phyloP scores from a whole-genome alignment of 2,797 vertebrate genomes.

The Coracias cyanogaster region DNA sequence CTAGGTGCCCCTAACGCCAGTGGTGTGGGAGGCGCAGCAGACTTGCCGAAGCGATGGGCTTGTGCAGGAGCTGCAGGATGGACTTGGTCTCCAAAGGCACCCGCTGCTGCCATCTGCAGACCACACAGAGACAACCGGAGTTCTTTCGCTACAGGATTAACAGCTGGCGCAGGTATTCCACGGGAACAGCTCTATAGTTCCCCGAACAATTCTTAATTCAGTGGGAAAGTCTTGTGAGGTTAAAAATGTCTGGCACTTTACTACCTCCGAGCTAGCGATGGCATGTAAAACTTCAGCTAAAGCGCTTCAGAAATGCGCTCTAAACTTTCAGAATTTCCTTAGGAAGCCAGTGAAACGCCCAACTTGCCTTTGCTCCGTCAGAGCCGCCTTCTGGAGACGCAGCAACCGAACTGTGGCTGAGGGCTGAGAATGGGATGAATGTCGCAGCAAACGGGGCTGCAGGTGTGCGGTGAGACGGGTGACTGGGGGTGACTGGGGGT shows the following conservation, averaged over 20 bases:
- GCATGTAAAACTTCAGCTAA: neutral
- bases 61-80: neutral
- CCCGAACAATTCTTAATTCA: neutral
- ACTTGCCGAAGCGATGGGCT: neutral
- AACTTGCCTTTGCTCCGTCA: neutral
- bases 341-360: neutral
- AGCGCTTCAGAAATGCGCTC: neutral
- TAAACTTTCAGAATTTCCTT: neutral
- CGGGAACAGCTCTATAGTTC: neutral
- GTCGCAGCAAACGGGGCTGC: neutral
- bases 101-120: conserved; percentile 59
- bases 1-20: neutral
- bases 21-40: neutral
- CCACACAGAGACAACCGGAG: neutral
- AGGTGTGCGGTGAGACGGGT: no score
- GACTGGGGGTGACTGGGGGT: no score
- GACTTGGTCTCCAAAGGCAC: neutral
- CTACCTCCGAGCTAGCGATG: neutral
- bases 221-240: neutral
- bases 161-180: no score
- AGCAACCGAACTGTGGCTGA: neutral
- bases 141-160: no score
- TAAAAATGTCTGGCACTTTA: neutral
- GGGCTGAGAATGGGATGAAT: neutral
- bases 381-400: neutral